phyloP scores from a whole-genome alignment of 2,888 invertebrate genomes.

The Agrotis segetum region DNA sequence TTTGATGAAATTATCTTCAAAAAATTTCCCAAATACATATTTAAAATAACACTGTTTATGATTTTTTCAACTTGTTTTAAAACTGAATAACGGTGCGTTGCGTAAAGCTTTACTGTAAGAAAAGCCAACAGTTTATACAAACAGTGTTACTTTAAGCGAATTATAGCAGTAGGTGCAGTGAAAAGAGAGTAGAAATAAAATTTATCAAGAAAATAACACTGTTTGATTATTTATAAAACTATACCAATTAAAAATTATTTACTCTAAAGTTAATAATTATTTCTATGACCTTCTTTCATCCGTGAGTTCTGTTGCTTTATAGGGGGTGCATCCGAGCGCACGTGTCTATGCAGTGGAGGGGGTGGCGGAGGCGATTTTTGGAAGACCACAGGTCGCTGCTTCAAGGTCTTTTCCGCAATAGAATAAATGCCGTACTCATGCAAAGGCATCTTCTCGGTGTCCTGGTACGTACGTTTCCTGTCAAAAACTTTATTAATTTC shows the following conservation, averaged over 20 bases:
- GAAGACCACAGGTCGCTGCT: constrained; percentile 72
- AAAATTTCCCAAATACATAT: constrained; percentile 30
- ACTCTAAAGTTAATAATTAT: neutral
- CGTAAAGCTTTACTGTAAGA: constrained; percentile 69
- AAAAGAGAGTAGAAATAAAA: constrained; percentile 3
- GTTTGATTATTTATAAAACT: constrained; percentile 64
- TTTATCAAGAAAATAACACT: constrained; percentile 73
- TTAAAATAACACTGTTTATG: constrained; percentile 82
- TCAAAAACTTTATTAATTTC: constrained; percentile 72
- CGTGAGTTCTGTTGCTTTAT: constrained; percentile 77
- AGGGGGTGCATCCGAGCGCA: constrained; percentile 67
- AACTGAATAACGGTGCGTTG: constrained; percentile 75
- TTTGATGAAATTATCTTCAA: constrained; percentile 11
- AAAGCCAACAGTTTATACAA: constrained; percentile 68
- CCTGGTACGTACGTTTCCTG: constrained; percentile 82
- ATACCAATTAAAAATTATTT: neutral
- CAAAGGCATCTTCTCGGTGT: constrained; percentile 78
- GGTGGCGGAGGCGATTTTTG: constrained; percentile 77
- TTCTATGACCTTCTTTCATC: constrained; percentile 77
- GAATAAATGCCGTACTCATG: constrained; percentile 86
- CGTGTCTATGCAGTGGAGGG: constrained; percentile 73
- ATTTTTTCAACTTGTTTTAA: constrained; percentile 29
- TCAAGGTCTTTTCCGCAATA: constrained; percentile 75
- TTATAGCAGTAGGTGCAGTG: constrained; percentile 14
- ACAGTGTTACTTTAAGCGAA: constrained; percentile 80